Base-by-base conservation (phyloP, 2,797 vertebrate species). In the Dermochelys coriacea region DNA sequence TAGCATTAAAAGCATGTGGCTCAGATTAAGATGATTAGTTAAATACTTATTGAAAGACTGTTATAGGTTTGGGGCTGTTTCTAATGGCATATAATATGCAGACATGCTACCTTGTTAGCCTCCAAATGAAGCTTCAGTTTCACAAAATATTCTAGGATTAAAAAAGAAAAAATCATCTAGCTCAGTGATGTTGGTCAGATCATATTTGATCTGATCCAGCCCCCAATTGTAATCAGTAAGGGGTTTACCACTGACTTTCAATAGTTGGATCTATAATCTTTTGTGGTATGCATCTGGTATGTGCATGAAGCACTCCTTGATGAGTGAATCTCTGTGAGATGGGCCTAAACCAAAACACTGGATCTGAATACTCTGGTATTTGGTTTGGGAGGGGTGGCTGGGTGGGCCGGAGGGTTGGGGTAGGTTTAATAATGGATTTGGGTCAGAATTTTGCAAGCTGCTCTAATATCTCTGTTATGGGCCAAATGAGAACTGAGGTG, bases 321-420 rank as follows among this genome's bases (percentile, higher is more conserved):
- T 97, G 96, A 96, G 96, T 96, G 94, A 95, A 94, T 95, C 96
- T 96, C 94, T 97, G 97, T 93, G 96, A 97, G 96, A 96, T 95
- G 94, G 95, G 95, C 95, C 96, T 92, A 95, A 93, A 93, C 34
- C 51, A 12, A 95, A 94, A 47, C 95, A 85, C 95, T 93, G 95
- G 95, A 89, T n/a, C 0, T 59, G 59, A 0, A 49, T 79, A 93
- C 91, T 47, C 64, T 27, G 79, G 82, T 91, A 90, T 84, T 0
- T 54, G 87, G 95, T 88, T 0, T n/a, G 34, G 61, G n/a, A 68
- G 5, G 18, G 64, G 18, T n/a, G 61, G 61, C 16, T 64, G 31
- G 14, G 31, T 34, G 31, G 31, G 7, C 83, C 0, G 3, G 80
- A 37, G 91, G 88, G 95, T 84, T 0, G 2, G 88, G 51, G 87